phyloP scores from a whole-genome alignment of 2,888 invertebrate genomes.

The Parelbella ahira region DNA sequence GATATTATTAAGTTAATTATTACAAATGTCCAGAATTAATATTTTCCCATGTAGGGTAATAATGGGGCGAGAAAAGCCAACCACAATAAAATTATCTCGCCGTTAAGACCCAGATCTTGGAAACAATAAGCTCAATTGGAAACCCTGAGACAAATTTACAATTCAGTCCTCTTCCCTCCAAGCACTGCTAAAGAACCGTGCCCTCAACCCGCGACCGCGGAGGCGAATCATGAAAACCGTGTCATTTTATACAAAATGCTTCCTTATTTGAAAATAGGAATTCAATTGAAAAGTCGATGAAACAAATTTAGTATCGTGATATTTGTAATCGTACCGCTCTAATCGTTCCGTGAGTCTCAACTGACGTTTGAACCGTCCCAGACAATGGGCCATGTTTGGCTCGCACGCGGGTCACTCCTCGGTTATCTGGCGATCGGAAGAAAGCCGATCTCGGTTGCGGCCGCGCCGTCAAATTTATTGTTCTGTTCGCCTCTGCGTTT shows the following conservation, averaged over 20 bases:
- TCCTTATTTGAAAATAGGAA: conserved; percentile 25
- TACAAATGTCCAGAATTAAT: too few relatives aligned
- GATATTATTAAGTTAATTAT: too few relatives aligned
- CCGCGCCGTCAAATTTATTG: conserved; percentile 64
- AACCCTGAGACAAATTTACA: conserved; percentile 22
- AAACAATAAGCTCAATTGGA: conserved; percentile 22
- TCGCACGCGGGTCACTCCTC: conserved; percentile 67
- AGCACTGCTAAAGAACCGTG: conserved; percentile 22
- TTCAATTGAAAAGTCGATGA: conserved; percentile 26
- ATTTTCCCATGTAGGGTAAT: too few relatives aligned
- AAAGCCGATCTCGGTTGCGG: conserved; percentile 59
- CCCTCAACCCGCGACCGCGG: conserved; percentile 22
- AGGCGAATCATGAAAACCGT: conserved; percentile 25
- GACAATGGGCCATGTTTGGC: conserved; percentile 59
- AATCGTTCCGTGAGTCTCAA: conserved; percentile 29
- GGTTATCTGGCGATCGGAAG: conserved; percentile 70
- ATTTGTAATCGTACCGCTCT: conserved; percentile 26
- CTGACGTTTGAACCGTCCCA: conserved; percentile 47
- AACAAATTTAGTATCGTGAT: conserved; percentile 27
- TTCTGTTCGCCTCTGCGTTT: conserved; percentile 52
- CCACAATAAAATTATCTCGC: conserved; percentile 12
- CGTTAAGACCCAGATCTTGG: conserved; percentile 6
- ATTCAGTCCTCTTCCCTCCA: conserved; percentile 20
- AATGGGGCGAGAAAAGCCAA: conserved; percentile 6
- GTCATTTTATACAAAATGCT: conserved; percentile 26